Evolutionary conservation across 2,113 vertebrate species (phyloP), one percentile per base, ranked within the genome.

Genomic region (Eulacestoma nigropectus): DNA sequence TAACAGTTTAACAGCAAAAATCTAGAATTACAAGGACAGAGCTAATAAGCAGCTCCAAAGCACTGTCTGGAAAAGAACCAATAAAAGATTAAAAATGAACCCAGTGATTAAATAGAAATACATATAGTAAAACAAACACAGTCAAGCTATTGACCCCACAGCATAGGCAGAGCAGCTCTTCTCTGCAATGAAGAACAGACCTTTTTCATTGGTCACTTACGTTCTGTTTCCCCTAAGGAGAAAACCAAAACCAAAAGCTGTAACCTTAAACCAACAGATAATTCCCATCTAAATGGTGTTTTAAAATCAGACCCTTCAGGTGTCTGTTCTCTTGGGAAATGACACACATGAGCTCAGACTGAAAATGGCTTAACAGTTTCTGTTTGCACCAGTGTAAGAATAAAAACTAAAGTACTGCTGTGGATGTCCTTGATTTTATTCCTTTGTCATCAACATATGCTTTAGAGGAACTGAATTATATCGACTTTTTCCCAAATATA

Each of bases 1-100:
- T 74, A 95, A 82, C 29, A 93, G 50, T 80, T 89, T 89, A 96
- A 93, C 52, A 95, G 80, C 23, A 76, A 89, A 92, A 95, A 82
- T 78, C 62, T 89, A 85, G 81, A 88, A 96, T 95, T 92, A 95
- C 85, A 87, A 79, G n/a, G 68, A 73, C 56, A 89, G 49, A 94
- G 76, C 78, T 78, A 95, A 79, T 89, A 93, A 92, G 76, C 41
- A 82, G 39, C 53, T 89, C 57, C 92, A 93, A 96, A 96, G 83
- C 42, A 76, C 63, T 49, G 19, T 16, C 60, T 85, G 92, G 73
- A 94, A 91, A 96, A 93, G 53, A 96, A 75, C 42, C 44, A 95
- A 83, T n/a, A 69, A 62, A 75, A 95, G 83, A 93, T 69, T 92
- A 95, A 92, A 87, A 96, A 70, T 32, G 4, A 94, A 83, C 6